Conservation (phyloP, 92 coral and sea anemone species). For the Zoanthus sociatus region DNA sequence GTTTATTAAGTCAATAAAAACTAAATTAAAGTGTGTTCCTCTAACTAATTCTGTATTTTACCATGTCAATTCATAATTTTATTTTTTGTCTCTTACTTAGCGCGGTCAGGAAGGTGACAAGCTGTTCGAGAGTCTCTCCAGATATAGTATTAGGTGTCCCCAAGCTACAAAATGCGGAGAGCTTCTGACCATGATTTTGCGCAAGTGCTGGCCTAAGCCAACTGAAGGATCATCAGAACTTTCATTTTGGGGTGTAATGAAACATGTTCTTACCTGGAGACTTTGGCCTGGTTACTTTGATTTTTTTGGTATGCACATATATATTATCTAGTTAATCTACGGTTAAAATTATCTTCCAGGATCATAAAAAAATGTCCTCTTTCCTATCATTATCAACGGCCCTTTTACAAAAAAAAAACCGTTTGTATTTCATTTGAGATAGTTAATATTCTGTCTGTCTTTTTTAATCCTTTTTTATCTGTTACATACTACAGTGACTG, state of each 20-base stretch:
- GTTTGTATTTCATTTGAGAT: too few relatives aligned
- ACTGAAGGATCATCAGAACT: slow-evolving; percentile 21
- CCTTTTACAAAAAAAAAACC: too few relatives aligned
- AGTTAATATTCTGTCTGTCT: too few relatives aligned
- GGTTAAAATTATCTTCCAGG: too few relatives aligned
- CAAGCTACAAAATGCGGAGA: slow-evolving; percentile 69
- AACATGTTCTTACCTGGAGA: slow-evolving; percentile 78
- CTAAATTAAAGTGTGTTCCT: neutral
- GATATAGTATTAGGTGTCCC: slow-evolving; percentile 41
- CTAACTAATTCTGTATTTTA: neutral
- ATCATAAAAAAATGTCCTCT: neutral
- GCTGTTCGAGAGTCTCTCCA: slow-evolving; percentile 56
- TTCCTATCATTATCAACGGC: too few relatives aligned
- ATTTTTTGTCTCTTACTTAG: slow-evolving; percentile 1
- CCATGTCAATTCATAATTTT: neutral
- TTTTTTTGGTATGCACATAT: slow-evolving; percentile 70
- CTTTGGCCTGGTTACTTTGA: slow-evolving; percentile 75
- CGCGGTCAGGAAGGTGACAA: slow-evolving; percentile 45
- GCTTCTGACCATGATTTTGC: slow-evolving; percentile 71
- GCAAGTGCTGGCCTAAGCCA: slow-evolving; percentile 85
- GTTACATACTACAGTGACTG: too few relatives aligned
- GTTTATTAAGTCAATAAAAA: too few relatives aligned
- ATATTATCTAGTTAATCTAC: too few relatives aligned
- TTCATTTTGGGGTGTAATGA: slow-evolving; percentile 48
- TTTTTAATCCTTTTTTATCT: too few relatives aligned